These are phyloP conservation scores for Cactoblastis cactorum DNA, from an alignment of 2,888 invertebrate species.

Conservation along the genomic window DNA sequence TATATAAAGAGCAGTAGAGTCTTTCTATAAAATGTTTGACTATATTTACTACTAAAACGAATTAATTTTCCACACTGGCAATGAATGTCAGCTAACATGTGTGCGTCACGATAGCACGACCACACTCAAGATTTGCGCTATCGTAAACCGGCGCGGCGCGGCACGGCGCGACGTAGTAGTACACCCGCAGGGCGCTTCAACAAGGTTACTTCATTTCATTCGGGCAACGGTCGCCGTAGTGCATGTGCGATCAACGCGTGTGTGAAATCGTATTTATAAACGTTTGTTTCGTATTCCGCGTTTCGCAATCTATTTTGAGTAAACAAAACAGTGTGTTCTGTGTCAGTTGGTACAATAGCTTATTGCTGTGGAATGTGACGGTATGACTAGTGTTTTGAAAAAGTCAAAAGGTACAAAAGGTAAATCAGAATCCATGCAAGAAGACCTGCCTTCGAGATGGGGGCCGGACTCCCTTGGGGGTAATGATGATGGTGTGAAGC, in stretches of 20 bases:
- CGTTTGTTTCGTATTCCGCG: constrained; percentile 19
- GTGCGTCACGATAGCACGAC: constrained; percentile 24
- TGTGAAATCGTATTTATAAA: constrained; percentile 20
- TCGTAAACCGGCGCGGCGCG: not conserved
- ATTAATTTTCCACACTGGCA: constrained; percentile 24
- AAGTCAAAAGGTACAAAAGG: constrained; percentile 71
- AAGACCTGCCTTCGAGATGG: constrained; percentile 69
- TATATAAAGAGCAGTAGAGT: too few relatives aligned
- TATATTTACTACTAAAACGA: not conserved
- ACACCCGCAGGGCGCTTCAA: constrained; percentile 7
- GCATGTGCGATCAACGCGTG: constrained; percentile 20
- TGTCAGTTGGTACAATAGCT: constrained; percentile 10
- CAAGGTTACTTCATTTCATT: constrained; percentile 15
- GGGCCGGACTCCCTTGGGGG: constrained; percentile 54
- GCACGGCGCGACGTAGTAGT: not conserved
- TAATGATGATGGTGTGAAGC: constrained; percentile 83
- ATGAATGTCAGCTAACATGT: constrained; percentile 18
- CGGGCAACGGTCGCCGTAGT: constrained; percentile 19
- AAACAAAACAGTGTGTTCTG: constrained; percentile 26
- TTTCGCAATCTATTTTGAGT: constrained; percentile 21
- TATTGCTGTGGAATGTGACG: constrained; percentile 58
- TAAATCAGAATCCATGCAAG: constrained; percentile 77
- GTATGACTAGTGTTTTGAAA: constrained; percentile 75
- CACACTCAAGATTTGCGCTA: constrained; percentile 19
- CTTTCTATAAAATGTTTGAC: too few relatives aligned